Base-by-base conservation (phyloP, 2,888 invertebrate genomes). In the Idaea dimidiata region DNA sequence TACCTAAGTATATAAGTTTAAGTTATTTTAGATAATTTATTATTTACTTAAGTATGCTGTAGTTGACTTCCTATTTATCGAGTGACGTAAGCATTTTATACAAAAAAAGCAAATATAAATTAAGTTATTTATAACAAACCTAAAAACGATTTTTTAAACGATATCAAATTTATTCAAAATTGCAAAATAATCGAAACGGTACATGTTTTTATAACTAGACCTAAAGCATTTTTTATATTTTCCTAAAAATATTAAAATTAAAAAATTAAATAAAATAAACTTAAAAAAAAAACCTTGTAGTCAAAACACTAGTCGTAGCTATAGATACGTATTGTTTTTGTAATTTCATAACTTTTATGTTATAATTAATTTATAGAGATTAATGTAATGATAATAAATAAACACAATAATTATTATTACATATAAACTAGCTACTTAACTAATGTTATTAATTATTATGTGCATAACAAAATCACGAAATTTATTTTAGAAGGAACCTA, bases 291-390 rank as follows among this genome's bases (percentile, higher is more conserved):
- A 0, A 54, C 16, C 7, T 16, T 57, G 54, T 64, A 69, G 69
- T 60, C 54, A 57, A 43, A 60, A 58, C 60, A 66, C 71, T 71
- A 71, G 71, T 71, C 71, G 70, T 71, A 66, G 58, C 56, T 54
- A 1, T 16, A 54, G 16, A n/a, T 53, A 54, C n/a, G 16, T 54
- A 54, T 43, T 43, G 43, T 43, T 43, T 43, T 43, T 43, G 43
- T 43, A 43, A 43, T 43, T 43, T 43, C 7, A 43, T 7, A 14
- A 43, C 8, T 43, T 32, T 43, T 14, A 43, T 43, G 43, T 43
- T 43, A 14, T 43, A 14, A 24, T 43, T 14, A 43, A 43, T 3
- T 43, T 43, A 43, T 7, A 43, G 43, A 43, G 43, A 7, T 10
- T 43, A 43, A 43, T 43, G 8, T 14, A 8, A 14, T 43, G n/a